phyloP scores from a whole-genome alignment of 2,888 invertebrate genomes.

The Tetranychus piercei region DNA sequence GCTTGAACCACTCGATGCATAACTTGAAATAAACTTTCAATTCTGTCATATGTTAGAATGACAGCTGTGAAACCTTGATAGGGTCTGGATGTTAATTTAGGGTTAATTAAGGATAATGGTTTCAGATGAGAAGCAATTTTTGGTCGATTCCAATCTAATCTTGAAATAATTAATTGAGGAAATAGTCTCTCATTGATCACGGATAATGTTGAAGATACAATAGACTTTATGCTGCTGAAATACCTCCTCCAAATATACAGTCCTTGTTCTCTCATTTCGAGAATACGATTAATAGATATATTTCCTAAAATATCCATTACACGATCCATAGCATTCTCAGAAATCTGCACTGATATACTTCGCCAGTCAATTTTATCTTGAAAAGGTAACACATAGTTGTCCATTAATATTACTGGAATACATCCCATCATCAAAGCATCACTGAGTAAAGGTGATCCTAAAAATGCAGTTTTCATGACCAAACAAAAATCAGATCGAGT shows the following conservation, averaged over 20 bases:
- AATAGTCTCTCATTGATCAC: conserved; percentile 76
- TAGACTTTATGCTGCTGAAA: conserved; percentile 56
- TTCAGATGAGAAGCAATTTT: neutral
- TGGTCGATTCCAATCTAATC: conserved; percentile 59
- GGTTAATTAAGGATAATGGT: conserved; percentile 5
- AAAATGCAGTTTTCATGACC: conserved; percentile 49
- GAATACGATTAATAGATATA: conserved; percentile 48
- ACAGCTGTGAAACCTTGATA: conserved; percentile 85
- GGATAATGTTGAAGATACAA: conserved; percentile 61
- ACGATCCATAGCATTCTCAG: conserved; percentile 34
- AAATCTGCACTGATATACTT: conserved; percentile 34
- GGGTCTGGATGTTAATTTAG: conserved; percentile 30
- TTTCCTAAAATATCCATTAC: conserved; percentile 33
- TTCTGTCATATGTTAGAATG: conserved; percentile 76
- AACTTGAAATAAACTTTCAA: conserved; percentile 67
- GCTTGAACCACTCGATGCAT: conserved; percentile 66
- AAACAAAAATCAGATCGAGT: conserved; percentile 65
- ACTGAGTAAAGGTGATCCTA: conserved; percentile 53
- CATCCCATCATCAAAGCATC: conserved; percentile 76
- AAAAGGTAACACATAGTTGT: conserved; percentile 52
- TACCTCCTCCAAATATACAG: conserved; percentile 58
- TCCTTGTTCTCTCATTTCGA: conserved; percentile 42
- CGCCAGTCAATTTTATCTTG: conserved; percentile 45
- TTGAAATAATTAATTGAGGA: conserved; percentile 56
- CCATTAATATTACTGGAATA: conserved; percentile 71